Percentiles rank a stretch among this genome's conserved stretches.
Conservation (phyloP, 2,888 invertebrate genomes). For the Acrobasis consociella region DNA sequence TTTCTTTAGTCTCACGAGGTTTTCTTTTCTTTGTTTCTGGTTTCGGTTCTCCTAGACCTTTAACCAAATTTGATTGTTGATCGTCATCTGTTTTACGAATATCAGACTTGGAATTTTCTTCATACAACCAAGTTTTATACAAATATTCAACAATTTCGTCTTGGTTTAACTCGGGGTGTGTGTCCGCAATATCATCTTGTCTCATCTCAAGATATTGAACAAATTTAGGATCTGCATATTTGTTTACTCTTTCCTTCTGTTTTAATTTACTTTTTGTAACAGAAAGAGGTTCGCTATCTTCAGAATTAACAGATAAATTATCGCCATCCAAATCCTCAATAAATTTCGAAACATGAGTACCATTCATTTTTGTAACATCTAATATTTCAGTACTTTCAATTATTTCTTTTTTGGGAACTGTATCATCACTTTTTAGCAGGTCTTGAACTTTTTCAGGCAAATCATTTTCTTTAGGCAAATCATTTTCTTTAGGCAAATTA, state of each 20-base stretch:
- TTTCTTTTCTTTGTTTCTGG: constrained; percentile 24
- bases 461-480: background rate
- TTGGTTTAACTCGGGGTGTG: constrained; percentile 76
- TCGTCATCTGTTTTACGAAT: constrained; percentile 36
- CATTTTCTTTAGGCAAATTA: background rate
- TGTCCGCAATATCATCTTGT: constrained; percentile 73
- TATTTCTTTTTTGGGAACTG: constrained; percentile 7
- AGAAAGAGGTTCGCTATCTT: constrained; percentile 46
- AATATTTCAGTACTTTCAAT: background rate
- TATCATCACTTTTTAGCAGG: constrained; percentile 5
- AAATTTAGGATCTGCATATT: constrained; percentile 67
- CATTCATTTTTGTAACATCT: constrained; percentile 28
- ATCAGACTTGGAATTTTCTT: constrained; percentile 43
- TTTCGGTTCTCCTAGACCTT: constrained; percentile 31
- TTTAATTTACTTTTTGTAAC: constrained; percentile 42
- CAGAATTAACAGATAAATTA: constrained; percentile 41
- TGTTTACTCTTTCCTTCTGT: constrained; percentile 35
- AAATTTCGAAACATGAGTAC: constrained; percentile 25
- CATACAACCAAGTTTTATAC: constrained; percentile 75
- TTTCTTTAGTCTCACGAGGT: constrained; percentile 17
- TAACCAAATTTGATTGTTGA: constrained; percentile 36
- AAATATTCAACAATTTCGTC: constrained; percentile 75
- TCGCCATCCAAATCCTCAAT: constrained; percentile 40
- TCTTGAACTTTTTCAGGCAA: background rate
- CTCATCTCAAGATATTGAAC: constrained; percentile 74